Evolutionary conservation across 2,797 vertebrate genomes (phyloP), one percentile per base, ranked within the genome.

Genomic region (Betta splendens): DNA sequence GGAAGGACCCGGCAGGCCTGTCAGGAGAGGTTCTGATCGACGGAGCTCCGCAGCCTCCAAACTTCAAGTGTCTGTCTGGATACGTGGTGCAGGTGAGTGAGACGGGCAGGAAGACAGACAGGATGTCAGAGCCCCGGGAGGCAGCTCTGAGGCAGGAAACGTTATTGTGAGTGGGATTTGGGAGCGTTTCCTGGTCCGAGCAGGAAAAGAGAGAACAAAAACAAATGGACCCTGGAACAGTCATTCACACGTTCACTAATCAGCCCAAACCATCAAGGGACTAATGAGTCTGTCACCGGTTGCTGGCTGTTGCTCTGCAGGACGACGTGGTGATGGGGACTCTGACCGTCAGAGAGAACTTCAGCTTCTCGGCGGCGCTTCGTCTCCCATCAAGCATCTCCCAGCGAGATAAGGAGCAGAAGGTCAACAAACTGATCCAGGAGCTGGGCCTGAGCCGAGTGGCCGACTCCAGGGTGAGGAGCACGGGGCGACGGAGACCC

Each of bases 271-370:
- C 60, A 72, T 45, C 23, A 59, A 31, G 4, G 0, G n/a, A n/a
- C n/a, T n/a, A n/a, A n/a, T n/a, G n/a, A n/a, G n/a, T n/a, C n/a
- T n/a, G n/a, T n/a, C n/a, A n/a, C n/a, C n/a, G 25, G 35, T 50
- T 25, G 4, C 22, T 3, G n/a, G 71, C 15, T 53, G 2, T 16
- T 1, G 9, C n/a, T 21, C 51, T 51, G 0, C 82, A 98, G 96
- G 96, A 98, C 72, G 97, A 98, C 23, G 91, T 98, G 8, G 96
- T 98, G 80, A 97, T 98, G 96, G 96, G 96, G 40, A 98, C 96
- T 0, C 79, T 99, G 81, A 96, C 96, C 0, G 93, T 99, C 33
- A 91, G 94, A 66, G 94, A 98, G 77, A 99, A 99, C 76, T 69
- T 99, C 22, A 90, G 85, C 37, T 99, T 99, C 89, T 99, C 97